Base-by-base conservation (phyloP, 2,888 invertebrate species). In the Troides oblongomaculatus region DNA sequence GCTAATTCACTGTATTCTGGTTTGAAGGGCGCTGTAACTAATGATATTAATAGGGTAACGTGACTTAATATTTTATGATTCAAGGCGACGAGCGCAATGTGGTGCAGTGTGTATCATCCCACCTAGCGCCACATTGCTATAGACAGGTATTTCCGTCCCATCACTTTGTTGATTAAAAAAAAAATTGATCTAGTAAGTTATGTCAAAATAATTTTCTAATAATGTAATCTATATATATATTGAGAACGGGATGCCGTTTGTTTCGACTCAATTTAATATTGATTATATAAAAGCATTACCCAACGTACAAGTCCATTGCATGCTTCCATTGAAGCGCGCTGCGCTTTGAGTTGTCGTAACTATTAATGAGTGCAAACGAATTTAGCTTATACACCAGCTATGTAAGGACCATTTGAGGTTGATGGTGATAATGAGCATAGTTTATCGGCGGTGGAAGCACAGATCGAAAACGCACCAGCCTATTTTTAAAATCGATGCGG, bases 401-500 rank as follows among this genome's bases (percentile, higher is more conserved):
- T 8, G 72, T 79, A 86, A 78, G 78, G 80, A 71, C 70, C 72
- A 71, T 69, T 72, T 73, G 72, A 74, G 72, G 69, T 73, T 72
- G 70, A 64, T 30, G 10, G 64, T 70, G 74, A 74, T 77, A 75
- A 77, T 75, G 73, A 73, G 72, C 66, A 71, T 79, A 80, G 81
- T 83, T 82, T 84, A 88, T 84, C 84, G 39, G 81, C 79, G 67
- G 71, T 74, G 71, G 76, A 75, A 74, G 79, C 82, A 86, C 84
- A 83, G 86, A 86, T 86, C 83, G 85, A 88, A 89, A 90, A 89
- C 90, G 89, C 90, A 90, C 85, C 81, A 83, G 84, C 84, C 91
- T 92, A 92, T 92, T 92, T 91, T 91, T 92, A 90, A 89, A 92
- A 90, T 90, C 90, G 87, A 90, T 90, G 90, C 86, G 86, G 88